phyloP scores from a whole-genome alignment of 1,140 invertebrate genomes.

The Ceratosolen solmsi region DNA sequence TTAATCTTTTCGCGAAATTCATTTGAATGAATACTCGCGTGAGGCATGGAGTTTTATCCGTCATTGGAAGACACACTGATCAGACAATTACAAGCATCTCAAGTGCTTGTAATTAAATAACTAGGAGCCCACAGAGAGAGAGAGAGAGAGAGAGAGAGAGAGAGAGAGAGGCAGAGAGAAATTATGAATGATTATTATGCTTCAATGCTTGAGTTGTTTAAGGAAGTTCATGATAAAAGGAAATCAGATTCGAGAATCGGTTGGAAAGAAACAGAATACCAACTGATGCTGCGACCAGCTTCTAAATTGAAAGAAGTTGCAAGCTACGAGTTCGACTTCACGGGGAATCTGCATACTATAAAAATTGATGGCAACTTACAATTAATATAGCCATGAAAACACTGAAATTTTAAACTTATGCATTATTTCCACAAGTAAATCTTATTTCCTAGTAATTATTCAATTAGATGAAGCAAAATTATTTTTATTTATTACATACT shows the following conservation, averaged over 20 bases:
- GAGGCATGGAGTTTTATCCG: background rate
- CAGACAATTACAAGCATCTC: slow-evolving; percentile 10
- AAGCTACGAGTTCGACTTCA: background rate
- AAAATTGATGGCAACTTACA: background rate
- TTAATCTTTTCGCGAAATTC: background rate
- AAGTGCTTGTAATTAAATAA: slow-evolving; percentile 24
- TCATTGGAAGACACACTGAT: background rate
- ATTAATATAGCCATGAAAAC: background rate
- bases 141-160: too few species aligned
- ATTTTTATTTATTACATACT: too few species aligned
- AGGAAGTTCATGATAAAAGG: background rate
- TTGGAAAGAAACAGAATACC: background rate
- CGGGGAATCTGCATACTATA: background rate
- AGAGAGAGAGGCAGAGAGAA: too few species aligned
- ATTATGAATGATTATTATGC: slow-evolving; percentile 16
- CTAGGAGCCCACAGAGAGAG: background rate
- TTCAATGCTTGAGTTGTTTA: background rate
- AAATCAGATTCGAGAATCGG: background rate
- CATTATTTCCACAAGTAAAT: too few species aligned
- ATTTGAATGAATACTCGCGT: background rate
- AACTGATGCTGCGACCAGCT: background rate
- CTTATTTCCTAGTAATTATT: too few species aligned
- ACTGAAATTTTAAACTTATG: too few species aligned
- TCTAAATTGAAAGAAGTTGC: background rate
- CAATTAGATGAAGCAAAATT: too few species aligned